Conservation (phyloP, 2,113 vertebrate species). For the Struthidea cinerea region DNA sequence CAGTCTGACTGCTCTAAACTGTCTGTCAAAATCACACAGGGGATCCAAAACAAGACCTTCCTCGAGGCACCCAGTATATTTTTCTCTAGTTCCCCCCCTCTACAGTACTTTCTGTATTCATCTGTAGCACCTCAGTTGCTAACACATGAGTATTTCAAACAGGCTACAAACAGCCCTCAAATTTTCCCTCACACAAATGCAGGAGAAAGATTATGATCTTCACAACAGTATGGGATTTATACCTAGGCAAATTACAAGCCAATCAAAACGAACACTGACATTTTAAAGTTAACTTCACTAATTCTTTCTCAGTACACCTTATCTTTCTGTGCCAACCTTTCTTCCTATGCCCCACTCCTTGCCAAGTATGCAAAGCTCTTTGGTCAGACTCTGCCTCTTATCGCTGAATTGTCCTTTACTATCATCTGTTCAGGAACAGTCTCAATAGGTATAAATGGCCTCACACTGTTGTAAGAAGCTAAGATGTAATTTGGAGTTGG, state of each 20-base stretch:
- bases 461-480: neutral
- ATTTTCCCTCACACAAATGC: neutral
- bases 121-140: neutral
- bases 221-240: neutral
- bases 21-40: neutral
- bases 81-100: neutral
- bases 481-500: neutral
- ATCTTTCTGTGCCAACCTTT: neutral
- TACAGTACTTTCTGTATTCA: neutral
- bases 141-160: neutral
- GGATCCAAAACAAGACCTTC: neutral
- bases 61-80: neutral
- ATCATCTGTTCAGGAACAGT: neutral
- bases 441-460: neutral
- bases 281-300: neutral
- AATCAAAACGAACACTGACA: neutral
- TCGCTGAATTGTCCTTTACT: neutral
- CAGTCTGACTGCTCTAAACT: neutral
- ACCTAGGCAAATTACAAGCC: neutral
- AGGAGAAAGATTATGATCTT: neutral
- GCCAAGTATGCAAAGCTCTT: neutral
- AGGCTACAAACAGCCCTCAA: neutral
- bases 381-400: neutral
- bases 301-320: neutral
- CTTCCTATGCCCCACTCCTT: neutral